Percentiles rank a stretch among this genome's conserved stretches.
phyloP scores from a whole-genome alignment of 92 coral and sea anemone genomes.

The Heteractis magnifica region DNA sequence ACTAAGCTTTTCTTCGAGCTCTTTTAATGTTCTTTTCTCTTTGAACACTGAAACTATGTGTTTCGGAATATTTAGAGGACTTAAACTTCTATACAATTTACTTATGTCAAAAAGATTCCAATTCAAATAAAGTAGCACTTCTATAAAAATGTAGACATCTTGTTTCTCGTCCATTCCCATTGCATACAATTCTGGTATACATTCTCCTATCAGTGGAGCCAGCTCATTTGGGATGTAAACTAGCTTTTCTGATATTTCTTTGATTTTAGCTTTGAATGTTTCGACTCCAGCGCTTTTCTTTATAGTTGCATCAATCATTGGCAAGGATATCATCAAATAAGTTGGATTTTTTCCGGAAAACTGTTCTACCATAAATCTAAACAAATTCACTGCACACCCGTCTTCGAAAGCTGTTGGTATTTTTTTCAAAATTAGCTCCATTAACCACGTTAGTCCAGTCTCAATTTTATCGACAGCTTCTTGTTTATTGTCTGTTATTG shows the following conservation, averaged over 20 bases:
- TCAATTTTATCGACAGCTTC: not conserved
- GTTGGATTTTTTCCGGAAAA: not conserved
- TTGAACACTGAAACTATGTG: not conserved
- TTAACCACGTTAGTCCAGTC: not conserved
- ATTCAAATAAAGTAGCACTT: not conserved
- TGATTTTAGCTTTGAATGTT: slow-evolving; percentile 7
- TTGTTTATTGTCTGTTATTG: too few species aligned
- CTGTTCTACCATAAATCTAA: not conserved
- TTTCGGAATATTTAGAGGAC: not conserved
- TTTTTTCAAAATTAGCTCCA: not conserved
- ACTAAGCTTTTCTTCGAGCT: not conserved
- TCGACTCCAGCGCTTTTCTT: not conserved
- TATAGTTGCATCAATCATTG: not conserved
- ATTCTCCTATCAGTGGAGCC: not conserved
- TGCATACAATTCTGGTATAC: slow-evolving; percentile 7
- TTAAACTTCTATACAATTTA: not conserved
- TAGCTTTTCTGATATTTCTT: not conserved
- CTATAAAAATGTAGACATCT: not conserved
- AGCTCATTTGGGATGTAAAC: not conserved
- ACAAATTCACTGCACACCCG: slow-evolving; percentile 8
- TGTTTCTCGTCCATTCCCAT: not conserved
- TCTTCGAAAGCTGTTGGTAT: slow-evolving; percentile 6
- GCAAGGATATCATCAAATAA: not conserved
- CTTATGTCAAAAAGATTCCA: slow-evolving; percentile 1
- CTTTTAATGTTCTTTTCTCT: not conserved